These are phyloP conservation scores for Macaca mulatta DNA, from an alignment of 2,113 vertebrate species.

Conservation along the genomic window DNA sequence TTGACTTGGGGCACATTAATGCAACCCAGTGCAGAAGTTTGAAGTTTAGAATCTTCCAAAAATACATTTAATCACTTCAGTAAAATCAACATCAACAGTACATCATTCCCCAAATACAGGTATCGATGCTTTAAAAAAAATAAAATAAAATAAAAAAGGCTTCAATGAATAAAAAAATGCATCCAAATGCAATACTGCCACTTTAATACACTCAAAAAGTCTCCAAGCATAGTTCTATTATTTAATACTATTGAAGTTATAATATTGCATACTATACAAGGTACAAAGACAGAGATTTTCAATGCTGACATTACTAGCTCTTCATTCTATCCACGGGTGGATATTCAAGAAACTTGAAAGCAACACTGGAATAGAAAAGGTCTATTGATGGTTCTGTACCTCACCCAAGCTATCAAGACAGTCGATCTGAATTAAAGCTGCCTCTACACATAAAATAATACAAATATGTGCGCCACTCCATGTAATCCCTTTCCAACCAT, in stretches of 20 bases:
- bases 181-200: background rate
- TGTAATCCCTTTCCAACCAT: background rate
- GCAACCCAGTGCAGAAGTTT: background rate
- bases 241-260: background rate
- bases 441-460: background rate
- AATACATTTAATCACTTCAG: background rate
- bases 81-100: background rate
- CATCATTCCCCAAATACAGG: too few species aligned
- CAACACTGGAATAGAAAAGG: too few species aligned
- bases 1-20: background rate
- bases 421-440: background rate
- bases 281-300: background rate
- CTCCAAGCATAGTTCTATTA: background rate
- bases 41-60: slow-evolving; percentile 29
- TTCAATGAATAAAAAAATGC: background rate
- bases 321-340: background rate
- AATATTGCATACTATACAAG: accelerated
- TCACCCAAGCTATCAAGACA: too few species aligned
- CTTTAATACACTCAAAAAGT: background rate
- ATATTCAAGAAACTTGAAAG: background rate
- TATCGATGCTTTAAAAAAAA: background rate
- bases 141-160: background rate
- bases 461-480: accelerated
- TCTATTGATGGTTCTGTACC: accelerated
- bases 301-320: too few species aligned